Evolutionary conservation across 2,888 invertebrate species (phyloP), one percentile per base, ranked within the genome.

Genomic region (Drosophila melanosoma): DNA sequence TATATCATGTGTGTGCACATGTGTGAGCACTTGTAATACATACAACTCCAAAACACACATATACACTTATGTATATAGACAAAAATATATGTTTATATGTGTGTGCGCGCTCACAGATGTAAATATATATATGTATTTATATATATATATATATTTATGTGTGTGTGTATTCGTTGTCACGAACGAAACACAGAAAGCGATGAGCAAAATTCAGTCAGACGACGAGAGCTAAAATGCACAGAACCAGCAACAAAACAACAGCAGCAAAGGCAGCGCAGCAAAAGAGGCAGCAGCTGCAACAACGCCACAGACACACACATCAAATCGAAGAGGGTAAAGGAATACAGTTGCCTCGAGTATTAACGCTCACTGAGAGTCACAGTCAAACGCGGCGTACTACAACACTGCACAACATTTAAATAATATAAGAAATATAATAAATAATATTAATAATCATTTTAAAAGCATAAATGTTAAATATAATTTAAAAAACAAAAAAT

Each of bases 171-270:
- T 70, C 70, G 65, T 59, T 74, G 67, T 53, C 67, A 60, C 68
- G 67, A 79, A 70, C 58, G 35, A 79, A 48, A 45, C 45, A 53
- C 49, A 62, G 62, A 69, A 71, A 52, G 54, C 57, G 71, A 66
- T 58, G 64, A 66, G 60, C 49, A 65, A 66, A 69, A 66, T 65
- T 69, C 66, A 78, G 56, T 74, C 74, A 63, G 71, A 68, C 61
- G 45, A 45, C 35, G 63, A 71, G 63, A 70, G 70, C 15, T 56
- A 74, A 69, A 64, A 68, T 12, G 53, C 36, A 60, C 53, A 60
- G 51, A 42, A 42, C 12, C 45, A 45, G 20, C 20, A 20, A 38
- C 17, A 38, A 17, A 17, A 38, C 38, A 38, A 38, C 38, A 17
- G 15, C 23, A 23, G 23, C 23, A 45, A 7, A 45, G 20, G n/a